Conservation (phyloP, 2,113 vertebrate genomes). For the Melozone crissalis region DNA sequence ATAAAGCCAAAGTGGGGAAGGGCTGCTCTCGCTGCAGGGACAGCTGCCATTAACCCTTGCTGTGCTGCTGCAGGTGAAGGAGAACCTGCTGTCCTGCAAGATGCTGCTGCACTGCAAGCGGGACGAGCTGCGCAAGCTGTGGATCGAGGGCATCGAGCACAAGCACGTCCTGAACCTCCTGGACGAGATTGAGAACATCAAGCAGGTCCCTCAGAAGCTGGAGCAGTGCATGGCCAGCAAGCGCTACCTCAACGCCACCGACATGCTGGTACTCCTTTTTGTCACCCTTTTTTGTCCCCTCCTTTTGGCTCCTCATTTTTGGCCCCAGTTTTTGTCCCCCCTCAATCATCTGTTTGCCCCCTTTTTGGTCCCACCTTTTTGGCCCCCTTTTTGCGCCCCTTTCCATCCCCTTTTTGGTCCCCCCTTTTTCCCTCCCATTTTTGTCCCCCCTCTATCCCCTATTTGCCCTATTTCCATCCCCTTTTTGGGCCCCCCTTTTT, state of each 20-base stretch:
- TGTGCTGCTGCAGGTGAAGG: conserved; percentile 84
- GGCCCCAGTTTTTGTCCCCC: rapidly evolving
- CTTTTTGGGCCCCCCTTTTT: too few species aligned
- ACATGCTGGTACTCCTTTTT: conserved; percentile 82
- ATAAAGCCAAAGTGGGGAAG: background rate
- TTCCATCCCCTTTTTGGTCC: too few species aligned
- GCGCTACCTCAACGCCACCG: conserved; percentile 92
- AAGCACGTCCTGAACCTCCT: conserved; percentile 95
- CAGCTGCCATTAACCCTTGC: background rate
- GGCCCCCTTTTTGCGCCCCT: too few species aligned
- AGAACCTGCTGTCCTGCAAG: conserved; percentile 96
- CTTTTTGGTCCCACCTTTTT: too few species aligned
- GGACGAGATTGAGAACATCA: conserved; percentile 98
- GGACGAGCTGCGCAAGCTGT: conserved; percentile 95
- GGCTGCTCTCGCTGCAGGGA: background rate
- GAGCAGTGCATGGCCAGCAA: conserved; percentile 95
- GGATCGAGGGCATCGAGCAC: conserved; percentile 98
- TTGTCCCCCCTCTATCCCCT: too few species aligned
- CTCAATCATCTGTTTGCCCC: too few species aligned
- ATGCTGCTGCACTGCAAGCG: conserved; percentile 98
- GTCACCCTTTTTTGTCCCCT: too few species aligned
- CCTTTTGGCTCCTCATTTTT: rapidly evolving
- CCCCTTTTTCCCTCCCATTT: too few species aligned
- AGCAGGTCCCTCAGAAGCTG: conserved; percentile 94
- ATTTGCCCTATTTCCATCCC: too few species aligned